Evolutionary conservation across 2,113 vertebrate species (phyloP), one percentile per base, ranked within the genome.

Genomic region (western clawed frog (Xenopus tropicalis)): DNA sequence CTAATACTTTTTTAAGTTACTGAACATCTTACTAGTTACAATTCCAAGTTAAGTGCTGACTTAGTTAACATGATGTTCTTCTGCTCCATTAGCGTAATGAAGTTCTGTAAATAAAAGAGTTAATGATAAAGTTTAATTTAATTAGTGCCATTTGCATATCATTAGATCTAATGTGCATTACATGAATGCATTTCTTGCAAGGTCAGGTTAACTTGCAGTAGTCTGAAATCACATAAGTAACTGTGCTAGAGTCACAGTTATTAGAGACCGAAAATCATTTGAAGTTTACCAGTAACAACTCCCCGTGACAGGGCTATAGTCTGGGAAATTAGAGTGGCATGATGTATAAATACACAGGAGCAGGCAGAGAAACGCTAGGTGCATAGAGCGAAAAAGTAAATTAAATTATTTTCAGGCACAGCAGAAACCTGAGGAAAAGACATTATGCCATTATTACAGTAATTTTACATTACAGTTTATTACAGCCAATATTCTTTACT

Each of bases 91-190:
- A 54, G 17, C 14, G 17, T 54, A 54, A 54, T 54, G 52, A 17
- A n/a, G 52, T n/a, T 54, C 19, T 54, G 52, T 54, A 54, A 54
- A 54, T 54, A 54, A 54, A 54, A 17, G 52, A 54, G 17, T 54
- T 54, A n/a, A n/a, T 54, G 52, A 54, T 54, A 54, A 54, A n/a
- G 52, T 54, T n/a, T 54, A 17, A 54, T 54, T 54, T 54, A 54
- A 54, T 54, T 54, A 54, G n/a, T 19, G 8, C 19, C 52, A 54
- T 54, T 54, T 54, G 52, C 52, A 54, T 54, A 54, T 17, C 52
- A 54, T 54, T 54, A 54, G 52, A n/a, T 17, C 14, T n/a, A 54
- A 54, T 54, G 17, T n/a, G 16, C 52, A 54, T 54, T 54, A 54
- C 52, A n/a, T 17, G 52, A 54, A n/a, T 17, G 14, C 52, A 54